Evolutionary conservation across 1,140 invertebrate genomes (phyloP), one percentile per base, ranked within the genome.

Genomic region (Nomia melanderi): DNA sequence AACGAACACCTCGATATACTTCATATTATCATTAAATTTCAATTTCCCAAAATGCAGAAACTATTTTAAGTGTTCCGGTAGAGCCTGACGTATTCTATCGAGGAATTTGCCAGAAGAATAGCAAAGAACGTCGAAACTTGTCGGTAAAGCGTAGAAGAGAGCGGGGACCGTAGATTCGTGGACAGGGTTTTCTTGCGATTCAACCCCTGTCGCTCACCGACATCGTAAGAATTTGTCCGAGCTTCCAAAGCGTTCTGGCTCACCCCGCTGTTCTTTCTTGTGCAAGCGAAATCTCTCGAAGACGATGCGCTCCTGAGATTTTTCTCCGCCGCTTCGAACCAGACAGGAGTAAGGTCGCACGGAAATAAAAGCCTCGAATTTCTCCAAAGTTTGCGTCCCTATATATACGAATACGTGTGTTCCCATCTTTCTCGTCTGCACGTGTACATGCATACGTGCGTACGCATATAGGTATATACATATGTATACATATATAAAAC

Each of bases 331-430:
- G 77, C 60, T 86, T 75, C 70, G 79, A 75, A 63, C 70, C 74
- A 62, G 69, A 72, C 67, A 71, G 62, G 71, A 69, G 81, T 53
- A 69, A 73, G 57, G 53, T 67, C 63, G 72, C 60, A 73, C 41
- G 85, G 74, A 90, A 90, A 90, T 89, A 88, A 90, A 88, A 74
- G 82, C 87, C 70, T 85, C 76, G 86, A 84, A 88, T 88, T 88
- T 89, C 86, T 81, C 63, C 79, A 86, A 89, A 90, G 84, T 90
- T 89, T 79, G 57, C 69, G 59, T 66, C 17, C 33, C 25, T 39
- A 41, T 62, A 66, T 47, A 23, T 25, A 50, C 12, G 27, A 39
- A 47, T 56, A n/a, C 23, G 12, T 27, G 11, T 39, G 14, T 27
- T n/a, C n/a, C n/a, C n/a, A 5, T 33, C 7, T n/a, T n/a, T n/a